Base-by-base conservation (phyloP, 1,140 invertebrate genomes). In the Pachypsylla venusta region DNA sequence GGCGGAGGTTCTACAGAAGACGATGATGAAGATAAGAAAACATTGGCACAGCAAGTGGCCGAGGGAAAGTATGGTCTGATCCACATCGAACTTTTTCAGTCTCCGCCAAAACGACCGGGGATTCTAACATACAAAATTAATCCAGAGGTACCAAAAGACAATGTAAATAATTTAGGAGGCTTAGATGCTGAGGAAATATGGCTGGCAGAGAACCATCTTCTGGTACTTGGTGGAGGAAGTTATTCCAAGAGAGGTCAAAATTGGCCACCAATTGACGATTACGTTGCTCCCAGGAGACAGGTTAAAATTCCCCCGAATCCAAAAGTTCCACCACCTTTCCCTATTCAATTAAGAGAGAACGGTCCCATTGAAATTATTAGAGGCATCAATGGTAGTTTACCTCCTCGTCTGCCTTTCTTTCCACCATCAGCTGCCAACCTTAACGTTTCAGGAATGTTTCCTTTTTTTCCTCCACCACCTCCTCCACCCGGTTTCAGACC, bases 1-100 rank as follows among this genome's bases (percentile, higher is more conserved):
- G 58, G 19, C 1, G 30, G 4, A 26, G 27, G 14, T 16, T 39
- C 53, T 54, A 28, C 58, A 60, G 57, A 64, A 30, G 80, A 80
- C 20, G 75, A 80, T 64, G 82, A 85, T 56, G 86, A 89, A 54
- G 81, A 83, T 12, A 85, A 82, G 65, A 89, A 89, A 67, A 89
- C 86, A 1, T 72, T 90, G 25, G 80, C 85, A 0, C 85, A 90
- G 70, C 87, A 90, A 72, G 85, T 90, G 54, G 81, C 84, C 42
- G 87, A 90, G 66, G 88, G 87, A 10, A 91, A 90, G 73, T 93
- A 93, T 68, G 88, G 86, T 1, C 72, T 92, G 0, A 88, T 93
- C 61, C 87, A 91, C 65, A 84, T 84, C 67, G 88, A 92, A 71
- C 77, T 91, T 54, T 87, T 87, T 67, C 67, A 76, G 0, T 76